Percentiles rank a stretch among this genome's conserved stretches.
Conservation (phyloP, 2,888 invertebrate species). For the Adelphocoris suturalis region DNA sequence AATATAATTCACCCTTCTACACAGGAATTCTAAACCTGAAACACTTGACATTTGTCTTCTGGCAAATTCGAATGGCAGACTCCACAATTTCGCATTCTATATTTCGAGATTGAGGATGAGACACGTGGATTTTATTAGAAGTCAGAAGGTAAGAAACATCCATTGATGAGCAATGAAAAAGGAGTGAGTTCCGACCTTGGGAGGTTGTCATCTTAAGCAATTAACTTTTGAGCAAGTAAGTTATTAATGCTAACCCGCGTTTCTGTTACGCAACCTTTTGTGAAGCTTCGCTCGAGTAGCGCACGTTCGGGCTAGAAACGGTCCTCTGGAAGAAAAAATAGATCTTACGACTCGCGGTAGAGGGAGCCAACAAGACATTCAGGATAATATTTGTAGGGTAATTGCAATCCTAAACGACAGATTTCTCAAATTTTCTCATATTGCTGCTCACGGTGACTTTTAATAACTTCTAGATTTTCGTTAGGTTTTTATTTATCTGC, state of each 20-base stretch:
- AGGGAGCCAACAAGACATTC: background rate
- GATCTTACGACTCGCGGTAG: background rate
- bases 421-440: too few relatives aligned
- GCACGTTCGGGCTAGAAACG: background rate
- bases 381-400: too few relatives aligned
- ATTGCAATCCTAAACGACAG: too few relatives aligned
- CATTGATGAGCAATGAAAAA: background rate
- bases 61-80: too few relatives aligned
- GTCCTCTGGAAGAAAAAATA: background rate
- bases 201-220: constrained; percentile 64
- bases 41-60: too few relatives aligned
- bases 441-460: too few relatives aligned
- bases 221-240: constrained; percentile 69
- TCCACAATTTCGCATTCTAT: too few relatives aligned
- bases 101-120: background rate
- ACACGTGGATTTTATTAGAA: constrained; percentile 30
- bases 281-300: background rate
- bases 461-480: too few relatives aligned
- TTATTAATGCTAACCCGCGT: constrained; percentile 69
- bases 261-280: constrained; percentile 64
- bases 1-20: too few relatives aligned
- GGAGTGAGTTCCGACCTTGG: constrained; percentile 50
- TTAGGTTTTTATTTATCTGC: too few relatives aligned
- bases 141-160: background rate
- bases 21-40: too few relatives aligned